phyloP scores from a whole-genome alignment of 2,888 invertebrate species.

The Latrodectus elegans region DNA sequence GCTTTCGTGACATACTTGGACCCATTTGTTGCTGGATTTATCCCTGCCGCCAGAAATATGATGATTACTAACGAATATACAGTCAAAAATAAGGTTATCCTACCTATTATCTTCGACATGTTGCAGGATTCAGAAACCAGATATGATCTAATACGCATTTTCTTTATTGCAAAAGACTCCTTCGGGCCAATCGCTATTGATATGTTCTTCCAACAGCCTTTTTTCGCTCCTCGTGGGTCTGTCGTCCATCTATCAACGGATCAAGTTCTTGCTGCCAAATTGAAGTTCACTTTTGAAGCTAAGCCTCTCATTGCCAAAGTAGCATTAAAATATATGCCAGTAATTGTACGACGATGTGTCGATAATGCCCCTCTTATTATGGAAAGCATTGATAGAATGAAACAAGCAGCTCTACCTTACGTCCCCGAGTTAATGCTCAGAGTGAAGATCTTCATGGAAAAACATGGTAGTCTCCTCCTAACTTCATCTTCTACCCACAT shows the following conservation, averaged over 20 bases:
- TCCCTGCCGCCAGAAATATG: not conserved
- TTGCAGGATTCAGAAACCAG: slow-evolving; percentile 15
- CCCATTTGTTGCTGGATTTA: not conserved
- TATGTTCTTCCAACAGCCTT: slow-evolving; percentile 6
- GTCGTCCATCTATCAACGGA: slow-evolving; percentile 11
- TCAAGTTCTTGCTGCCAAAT: not conserved
- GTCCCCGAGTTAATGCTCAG: not conserved
- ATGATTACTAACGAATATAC: not conserved
- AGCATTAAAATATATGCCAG: not conserved
- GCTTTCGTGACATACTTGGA: not conserved
- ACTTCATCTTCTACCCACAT: not conserved
- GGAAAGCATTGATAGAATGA: not conserved
- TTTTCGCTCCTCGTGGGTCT: not conserved
- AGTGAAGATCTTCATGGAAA: not conserved
- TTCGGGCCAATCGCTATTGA: slow-evolving; percentile 13
- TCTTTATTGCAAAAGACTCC: slow-evolving; percentile 12
- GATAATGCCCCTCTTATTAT: slow-evolving; percentile 17
- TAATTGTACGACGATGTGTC: not conserved
- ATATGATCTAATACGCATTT: slow-evolving; percentile 6
- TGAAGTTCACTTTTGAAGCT: slow-evolving; percentile 7
- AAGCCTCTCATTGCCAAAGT: slow-evolving; percentile 27
- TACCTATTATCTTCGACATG: slow-evolving; percentile 36
- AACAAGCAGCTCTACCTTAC: not conserved
- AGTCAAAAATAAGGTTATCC: not conserved
- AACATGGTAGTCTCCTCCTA: slow-evolving; percentile 7